Base-by-base conservation (phyloP, 2,888 invertebrate genomes). In the Acrobasis repandana region DNA sequence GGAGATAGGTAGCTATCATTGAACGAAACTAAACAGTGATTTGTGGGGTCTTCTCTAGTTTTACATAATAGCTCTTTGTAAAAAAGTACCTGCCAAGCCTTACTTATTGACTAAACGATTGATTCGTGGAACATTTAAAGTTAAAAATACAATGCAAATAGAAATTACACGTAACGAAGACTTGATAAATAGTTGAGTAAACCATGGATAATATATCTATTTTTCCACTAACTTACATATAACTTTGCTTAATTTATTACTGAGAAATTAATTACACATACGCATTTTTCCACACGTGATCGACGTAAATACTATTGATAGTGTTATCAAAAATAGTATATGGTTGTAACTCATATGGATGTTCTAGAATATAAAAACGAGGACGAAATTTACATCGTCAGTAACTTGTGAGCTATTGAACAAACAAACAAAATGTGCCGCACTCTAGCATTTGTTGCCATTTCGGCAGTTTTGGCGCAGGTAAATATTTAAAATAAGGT, bases 391-490 rank as follows among this genome's bases (percentile, higher is more conserved):
- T 2, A 14, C 1, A 43, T 11, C 4, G n/a, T 38, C 14, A 54
- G 11, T 34, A n/a, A 38, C 6, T 33, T 15, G 18, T 54, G 11
- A 20, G 4, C 38, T 16, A n/a, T 43, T n/a, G 2, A 43, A 14
- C 43, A 4, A 43, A 43, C 43, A 10, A 54, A 15, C 38, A 54
- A 54, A 11, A 54, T 54, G 54, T 20, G 16, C 11, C 38, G 38
- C 38, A 2, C 16, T 9, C 1, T 54, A 8, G 20, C 38, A 14
- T 54, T 38, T 11, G 36, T 58, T 8, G 48, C 34, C 16, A 11
- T 58, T 16, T 54, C 43, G 0, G 54, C 54, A 43, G 54, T 38
- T 54, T 54, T 54, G 20, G 38, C 38, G 18, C 54, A 54, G 54
- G 54, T 54, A 43, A 54, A 16, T 10, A 16, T 8, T 49, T 20